phyloP scores from a whole-genome alignment of 2,113 vertebrate genomes.

The Telmatochromis sp. region DNA sequence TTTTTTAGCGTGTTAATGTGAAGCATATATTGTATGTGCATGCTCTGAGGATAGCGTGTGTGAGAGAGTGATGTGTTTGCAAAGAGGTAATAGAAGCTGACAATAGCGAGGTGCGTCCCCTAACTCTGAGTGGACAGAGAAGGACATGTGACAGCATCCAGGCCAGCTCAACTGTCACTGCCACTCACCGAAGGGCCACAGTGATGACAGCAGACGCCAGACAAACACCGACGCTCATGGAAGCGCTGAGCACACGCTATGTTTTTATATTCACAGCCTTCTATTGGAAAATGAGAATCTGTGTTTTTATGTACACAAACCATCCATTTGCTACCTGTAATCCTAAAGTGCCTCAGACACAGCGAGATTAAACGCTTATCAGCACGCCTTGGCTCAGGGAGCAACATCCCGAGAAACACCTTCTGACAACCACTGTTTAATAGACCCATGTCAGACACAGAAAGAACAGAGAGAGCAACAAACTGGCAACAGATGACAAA shows the following conservation, averaged over 20 bases:
- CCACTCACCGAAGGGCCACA: constrained; percentile 22
- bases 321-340: not conserved
- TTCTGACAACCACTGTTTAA: not conserved
- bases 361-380: not conserved
- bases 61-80: not conserved
- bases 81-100: constrained; percentile 60
- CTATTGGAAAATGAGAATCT: not conserved
- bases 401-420: not conserved
- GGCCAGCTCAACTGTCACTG: constrained; percentile 56
- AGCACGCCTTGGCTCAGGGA: not conserved
- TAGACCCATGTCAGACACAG: not conserved
- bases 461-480: not conserved
- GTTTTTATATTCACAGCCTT: not conserved
- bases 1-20: not conserved
- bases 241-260: not conserved
- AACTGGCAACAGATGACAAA: not conserved
- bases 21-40: not conserved
- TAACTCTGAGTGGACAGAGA: constrained; percentile 55
- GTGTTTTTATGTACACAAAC: not conserved
- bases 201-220: constrained; percentile 58
- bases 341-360: not conserved
- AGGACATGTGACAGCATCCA: constrained; percentile 64
- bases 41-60: not conserved
- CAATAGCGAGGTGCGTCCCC: constrained; percentile 57
- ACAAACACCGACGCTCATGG: constrained; percentile 25